Evolutionary conservation across 2,888 invertebrate genomes (phyloP).

Genomic region (Hydrotaea cyrtoneurina): DNA sequence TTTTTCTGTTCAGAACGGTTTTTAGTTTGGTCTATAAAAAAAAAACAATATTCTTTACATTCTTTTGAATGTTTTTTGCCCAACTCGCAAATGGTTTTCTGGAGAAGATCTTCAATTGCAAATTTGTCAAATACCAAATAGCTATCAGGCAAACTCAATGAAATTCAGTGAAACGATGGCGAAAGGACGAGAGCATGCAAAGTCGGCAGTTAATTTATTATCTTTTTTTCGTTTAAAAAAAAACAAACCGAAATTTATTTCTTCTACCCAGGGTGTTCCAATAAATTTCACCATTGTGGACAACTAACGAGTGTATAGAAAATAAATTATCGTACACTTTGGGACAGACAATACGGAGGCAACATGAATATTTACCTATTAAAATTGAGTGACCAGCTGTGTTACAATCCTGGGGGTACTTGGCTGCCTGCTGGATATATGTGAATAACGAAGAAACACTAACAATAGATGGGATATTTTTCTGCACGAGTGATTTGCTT

Average conservation of each 20-base stretch:
- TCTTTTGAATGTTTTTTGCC: background rate
- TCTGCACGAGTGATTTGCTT: conserved; percentile 50
- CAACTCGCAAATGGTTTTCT: conserved; percentile 22
- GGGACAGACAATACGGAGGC: conserved; percentile 27
- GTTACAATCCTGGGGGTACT: background rate
- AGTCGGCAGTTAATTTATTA: conserved; percentile 18
- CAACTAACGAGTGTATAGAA: conserved; percentile 29
- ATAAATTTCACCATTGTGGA: conserved; percentile 39
- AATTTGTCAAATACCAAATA: conserved; percentile 62
- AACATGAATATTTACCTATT: conserved; percentile 45
- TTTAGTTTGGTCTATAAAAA: background rate
- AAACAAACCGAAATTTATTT: conserved; percentile 28
- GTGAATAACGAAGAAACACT: background rate
- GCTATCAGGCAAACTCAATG: conserved; percentile 27
- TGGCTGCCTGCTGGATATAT: too few relatives aligned
- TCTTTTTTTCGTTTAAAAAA: background rate
- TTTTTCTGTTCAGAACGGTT: too few relatives aligned
- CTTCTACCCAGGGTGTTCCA: conserved; percentile 40
- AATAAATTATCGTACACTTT: conserved; percentile 63
- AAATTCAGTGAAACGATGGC: background rate
- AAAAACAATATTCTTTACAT: conserved; percentile 34
- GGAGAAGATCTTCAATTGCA: conserved; percentile 43
- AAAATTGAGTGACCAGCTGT: conserved; percentile 62
- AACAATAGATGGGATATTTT: conserved; percentile 23
- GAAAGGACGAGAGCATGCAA: background rate